Base-by-base conservation (phyloP, 2,113 vertebrate species). In the Oxygymnocypris stewartii region DNA sequence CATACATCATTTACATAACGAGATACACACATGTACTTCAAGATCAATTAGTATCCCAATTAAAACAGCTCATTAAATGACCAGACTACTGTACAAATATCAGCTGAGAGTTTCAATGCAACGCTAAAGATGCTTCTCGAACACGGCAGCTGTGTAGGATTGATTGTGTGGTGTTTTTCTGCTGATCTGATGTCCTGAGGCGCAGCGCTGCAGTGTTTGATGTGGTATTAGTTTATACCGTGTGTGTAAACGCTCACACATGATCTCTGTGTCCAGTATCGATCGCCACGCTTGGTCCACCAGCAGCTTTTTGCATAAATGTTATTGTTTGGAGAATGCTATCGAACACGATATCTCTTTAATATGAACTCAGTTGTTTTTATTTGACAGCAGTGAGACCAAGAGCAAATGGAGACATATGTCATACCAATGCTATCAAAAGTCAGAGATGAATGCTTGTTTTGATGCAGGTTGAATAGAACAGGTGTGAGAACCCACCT, bases 111-210 rank as follows among this genome's bases (percentile, higher is more conserved):
- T 40, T 73, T 73, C 18, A 73, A 5, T 71, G 69, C 69, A 40
- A 5, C 23, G 35, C 69, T 73, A 31, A 20, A 65, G 65, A 63
- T 77, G 71, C 35, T 87, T 65, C 20, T 20, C 35, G 57, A 44
- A 47, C 35, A 82, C 28, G 57, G 87, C 78, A 82, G 2, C 35
- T 89, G 85, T 44, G 65, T 44, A 77, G 57, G 83, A 92, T 89
- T 73, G 91, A 91, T 90, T 89, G 79, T 74, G 54, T n/a, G 49
- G 0, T 74, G 28, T 78, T 84, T 88, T 59, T 88, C 71, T 84
- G 20, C 8, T 74, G 76, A 84, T 85, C 25, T 77, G 49, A 79
- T 86, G 28, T 89, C 89, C 87, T 86, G 57, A 65, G 87, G 89
- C 88, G 74, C 67, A 87, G 40, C 11, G 73, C 13, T 71, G 40